Base-by-base conservation (phyloP, 1,140 invertebrate genomes). In the Sycobia sp. region DNA sequence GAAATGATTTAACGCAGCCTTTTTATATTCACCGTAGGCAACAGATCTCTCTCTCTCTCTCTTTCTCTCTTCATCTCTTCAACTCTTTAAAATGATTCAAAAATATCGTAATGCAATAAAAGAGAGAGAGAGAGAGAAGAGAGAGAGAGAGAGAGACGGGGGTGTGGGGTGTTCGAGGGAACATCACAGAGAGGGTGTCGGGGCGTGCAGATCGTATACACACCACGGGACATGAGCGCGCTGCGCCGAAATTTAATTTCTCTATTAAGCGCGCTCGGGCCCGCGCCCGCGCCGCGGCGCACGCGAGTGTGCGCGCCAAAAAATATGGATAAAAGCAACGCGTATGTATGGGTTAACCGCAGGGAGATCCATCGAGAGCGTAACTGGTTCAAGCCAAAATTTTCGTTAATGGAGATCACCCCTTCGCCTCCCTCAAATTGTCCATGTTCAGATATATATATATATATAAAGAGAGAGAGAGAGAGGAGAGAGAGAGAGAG, bases 101-200 rank as follows among this genome's bases (percentile, higher is more conserved):
- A n/a, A n/a, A n/a, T n/a, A n/a, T n/a, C n/a, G n/a, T n/a, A n/a
- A n/a, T n/a, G n/a, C n/a, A n/a, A n/a, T n/a, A n/a, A 14, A 10
- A 14, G 11, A 18, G 14, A 22, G 46, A 11, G 7, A 18, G 14
- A 20, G 32, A 14, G 49, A 4, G 22, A 1, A 36, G 32, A 2
- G 18, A 8, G 49, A 8, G 10, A 1, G 3, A 2, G 47, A 23
- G 49, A 0, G 27, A 36, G n/a, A 9, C 10, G 27, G 14, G 7
- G 13, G 13, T 14, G 47, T 23, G 38, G 7, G 2, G 25, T 27
- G 46, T 50, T 60, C 36, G 29, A 61, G 43, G 36, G 49, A 44
- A 44, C 34, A 61, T 53, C 25, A 61, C 0, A 60, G 46, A n/a
- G n/a, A 53, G 58, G 58, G 58, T 61, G 38, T 53, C 16, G 25